Evolutionary conservation across 2,113 vertebrate species (phyloP).

Genomic region (Oncorhynchus gorbuscha): DNA sequence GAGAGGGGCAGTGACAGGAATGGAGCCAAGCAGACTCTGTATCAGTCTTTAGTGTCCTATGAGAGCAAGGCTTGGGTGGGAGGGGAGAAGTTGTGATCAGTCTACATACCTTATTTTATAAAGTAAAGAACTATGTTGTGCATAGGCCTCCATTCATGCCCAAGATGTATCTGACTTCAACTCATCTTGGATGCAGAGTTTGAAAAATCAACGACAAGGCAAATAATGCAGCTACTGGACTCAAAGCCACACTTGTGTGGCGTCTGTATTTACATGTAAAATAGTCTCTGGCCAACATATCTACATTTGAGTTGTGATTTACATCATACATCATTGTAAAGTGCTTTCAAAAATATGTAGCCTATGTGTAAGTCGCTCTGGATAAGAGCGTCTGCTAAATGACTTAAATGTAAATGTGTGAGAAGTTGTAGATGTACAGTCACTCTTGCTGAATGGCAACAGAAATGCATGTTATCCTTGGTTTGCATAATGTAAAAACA

Average conservation of each 20-base stretch:
- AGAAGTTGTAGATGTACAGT: not conserved
- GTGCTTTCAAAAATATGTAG: not conserved
- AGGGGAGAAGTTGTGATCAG: slow-evolving; percentile 7
- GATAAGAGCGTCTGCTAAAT: too few species aligned
- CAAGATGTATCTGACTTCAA: too few species aligned
- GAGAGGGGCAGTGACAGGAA: slow-evolving; percentile 30
- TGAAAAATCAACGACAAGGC: too few species aligned
- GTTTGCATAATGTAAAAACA: not conserved
- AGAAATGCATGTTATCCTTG: not conserved
- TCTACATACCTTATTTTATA: not conserved
- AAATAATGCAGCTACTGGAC: too few species aligned
- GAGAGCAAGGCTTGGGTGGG: slow-evolving; percentile 42
- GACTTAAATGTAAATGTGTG: too few species aligned
- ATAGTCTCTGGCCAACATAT: too few species aligned
- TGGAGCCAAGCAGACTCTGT: slow-evolving; percentile 45
- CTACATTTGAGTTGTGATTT: not conserved
- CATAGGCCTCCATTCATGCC: not conserved
- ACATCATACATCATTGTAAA: not conserved
- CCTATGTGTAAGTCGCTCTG: too few species aligned
- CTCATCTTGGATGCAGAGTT: too few species aligned
- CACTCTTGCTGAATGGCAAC: not conserved
- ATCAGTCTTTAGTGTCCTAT: slow-evolving; percentile 54
- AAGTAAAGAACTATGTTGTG: not conserved
- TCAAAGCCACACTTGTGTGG: too few species aligned
- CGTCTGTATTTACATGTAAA: too few species aligned